A percentile compares a stretch with the other conserved stretches of the same genome.
These are phyloP conservation scores for Siphlonurus alternatus DNA, from an alignment of 2,888 invertebrate genomes.

Conservation along the genomic window DNA sequence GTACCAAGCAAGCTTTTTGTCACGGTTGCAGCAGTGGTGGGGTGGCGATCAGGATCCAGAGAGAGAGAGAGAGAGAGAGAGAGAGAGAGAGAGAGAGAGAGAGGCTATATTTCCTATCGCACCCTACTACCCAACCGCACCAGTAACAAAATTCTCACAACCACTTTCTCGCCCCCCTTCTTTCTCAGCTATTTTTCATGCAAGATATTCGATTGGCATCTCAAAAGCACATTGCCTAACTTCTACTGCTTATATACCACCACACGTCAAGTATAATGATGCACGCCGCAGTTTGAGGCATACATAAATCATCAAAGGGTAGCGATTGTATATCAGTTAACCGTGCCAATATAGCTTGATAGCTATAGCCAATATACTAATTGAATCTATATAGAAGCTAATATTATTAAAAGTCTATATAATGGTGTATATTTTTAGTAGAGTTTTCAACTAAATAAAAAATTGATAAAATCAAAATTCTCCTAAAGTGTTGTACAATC, in stretches of 20 bases:
- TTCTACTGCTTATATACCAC: not conserved
- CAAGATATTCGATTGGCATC: not conserved
- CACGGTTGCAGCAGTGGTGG: not conserved
- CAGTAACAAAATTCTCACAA: not conserved
- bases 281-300: not conserved
- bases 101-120: not conserved
- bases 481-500: too few species aligned
- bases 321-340: not conserved
- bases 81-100: too few species aligned
- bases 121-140: not conserved
- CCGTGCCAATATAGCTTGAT: not conserved
- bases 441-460: too few species aligned
- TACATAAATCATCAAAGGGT: not conserved
- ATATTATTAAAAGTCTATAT: too few species aligned
- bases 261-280: not conserved
- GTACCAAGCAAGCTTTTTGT: not conserved
- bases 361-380: not conserved
- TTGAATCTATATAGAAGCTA: not conserved
- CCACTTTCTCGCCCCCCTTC: not conserved
- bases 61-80: too few species aligned
- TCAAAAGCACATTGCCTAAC: not conserved
- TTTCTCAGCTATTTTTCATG: not conserved
- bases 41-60: too few species aligned
- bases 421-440: too few species aligned
- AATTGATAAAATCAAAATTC: too few species aligned